These are phyloP conservation scores for Epistrophella euchroma DNA, from an alignment of 2,888 invertebrate species.

Conservation along the genomic window DNA sequence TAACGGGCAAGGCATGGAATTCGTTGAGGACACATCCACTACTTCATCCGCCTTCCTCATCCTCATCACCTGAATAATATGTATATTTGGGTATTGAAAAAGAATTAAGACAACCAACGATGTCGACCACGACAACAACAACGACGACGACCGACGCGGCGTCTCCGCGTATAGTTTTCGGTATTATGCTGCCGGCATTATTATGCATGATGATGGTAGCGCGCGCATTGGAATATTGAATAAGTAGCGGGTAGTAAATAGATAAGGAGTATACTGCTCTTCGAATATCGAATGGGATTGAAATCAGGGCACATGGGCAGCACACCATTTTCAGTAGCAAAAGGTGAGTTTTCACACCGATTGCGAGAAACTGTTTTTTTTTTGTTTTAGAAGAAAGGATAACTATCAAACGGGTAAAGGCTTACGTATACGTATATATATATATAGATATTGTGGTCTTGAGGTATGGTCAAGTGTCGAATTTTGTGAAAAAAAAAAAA, in stretches of 20 bases:
- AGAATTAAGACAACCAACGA: constrained; percentile 71
- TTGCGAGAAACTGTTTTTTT: constrained; percentile 63
- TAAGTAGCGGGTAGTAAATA: constrained; percentile 68
- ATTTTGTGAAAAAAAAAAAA: not conserved
- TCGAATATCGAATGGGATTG: constrained; percentile 55
- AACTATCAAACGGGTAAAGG: constrained; percentile 20
- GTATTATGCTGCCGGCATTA: constrained; percentile 67
- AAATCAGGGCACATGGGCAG: constrained; percentile 53
- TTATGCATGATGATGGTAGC: constrained; percentile 75
- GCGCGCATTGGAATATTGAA: constrained; percentile 72
- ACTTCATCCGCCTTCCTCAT: constrained; percentile 43
- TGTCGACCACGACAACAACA: not conserved
- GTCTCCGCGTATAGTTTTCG: constrained; percentile 34
- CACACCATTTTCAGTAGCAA: constrained; percentile 62
- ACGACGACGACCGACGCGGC: not conserved
- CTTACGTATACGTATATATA: not conserved
- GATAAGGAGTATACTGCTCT: constrained; percentile 62
- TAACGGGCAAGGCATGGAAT: constrained; percentile 73
- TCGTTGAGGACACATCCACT: constrained; percentile 64
- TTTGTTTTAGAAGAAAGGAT: constrained; percentile 23
- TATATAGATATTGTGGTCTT: not conserved
- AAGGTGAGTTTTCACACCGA: constrained; percentile 71
- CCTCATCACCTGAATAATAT: constrained; percentile 36
- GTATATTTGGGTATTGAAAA: constrained; percentile 54
- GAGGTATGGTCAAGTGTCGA: not conserved